These are phyloP conservation scores for Crocuta crocuta DNA, from an alignment of 2,113 vertebrate species.

Conservation along the genomic window DNA sequence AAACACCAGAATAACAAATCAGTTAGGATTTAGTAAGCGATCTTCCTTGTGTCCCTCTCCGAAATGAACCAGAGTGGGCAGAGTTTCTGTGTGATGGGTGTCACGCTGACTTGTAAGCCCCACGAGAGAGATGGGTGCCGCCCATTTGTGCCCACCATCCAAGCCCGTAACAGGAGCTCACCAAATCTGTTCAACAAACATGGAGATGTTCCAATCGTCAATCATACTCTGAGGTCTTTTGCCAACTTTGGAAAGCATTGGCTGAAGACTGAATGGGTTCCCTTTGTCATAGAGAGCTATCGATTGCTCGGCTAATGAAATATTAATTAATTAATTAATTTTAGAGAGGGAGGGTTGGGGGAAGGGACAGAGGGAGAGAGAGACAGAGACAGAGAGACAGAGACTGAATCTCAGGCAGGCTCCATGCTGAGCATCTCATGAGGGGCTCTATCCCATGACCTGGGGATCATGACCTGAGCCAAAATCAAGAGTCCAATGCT, in stretches of 20 bases:
- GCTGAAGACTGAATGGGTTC: not conserved
- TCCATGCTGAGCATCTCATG: too few relatives aligned
- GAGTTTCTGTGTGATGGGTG: not conserved
- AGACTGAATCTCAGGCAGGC: too few relatives aligned
- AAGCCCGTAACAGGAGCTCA: not conserved
- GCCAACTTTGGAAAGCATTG: not conserved
- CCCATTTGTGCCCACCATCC: not conserved
- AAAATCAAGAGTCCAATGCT: too few relatives aligned
- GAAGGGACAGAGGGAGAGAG: too few relatives aligned
- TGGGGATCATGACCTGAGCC: too few relatives aligned
- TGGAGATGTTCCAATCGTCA: too few relatives aligned
- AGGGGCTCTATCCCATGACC: too few relatives aligned
- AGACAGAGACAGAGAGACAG: too few relatives aligned
- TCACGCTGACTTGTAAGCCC: not conserved
- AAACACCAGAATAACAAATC: not conserved
- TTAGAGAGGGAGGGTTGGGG: not conserved
- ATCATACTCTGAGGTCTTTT: not conserved
- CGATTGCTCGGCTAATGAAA: not conserved
- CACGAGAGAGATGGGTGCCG: fast-evolving
- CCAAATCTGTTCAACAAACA: not conserved
- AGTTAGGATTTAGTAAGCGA: not conserved
- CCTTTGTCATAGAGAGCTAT: not conserved
- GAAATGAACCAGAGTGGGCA: not conserved
- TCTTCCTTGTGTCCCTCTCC: not conserved
- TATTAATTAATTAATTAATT: not conserved